phyloP scores from a whole-genome alignment of 2,797 vertebrate genomes.

The Paramormyrops hopkinsi region DNA sequence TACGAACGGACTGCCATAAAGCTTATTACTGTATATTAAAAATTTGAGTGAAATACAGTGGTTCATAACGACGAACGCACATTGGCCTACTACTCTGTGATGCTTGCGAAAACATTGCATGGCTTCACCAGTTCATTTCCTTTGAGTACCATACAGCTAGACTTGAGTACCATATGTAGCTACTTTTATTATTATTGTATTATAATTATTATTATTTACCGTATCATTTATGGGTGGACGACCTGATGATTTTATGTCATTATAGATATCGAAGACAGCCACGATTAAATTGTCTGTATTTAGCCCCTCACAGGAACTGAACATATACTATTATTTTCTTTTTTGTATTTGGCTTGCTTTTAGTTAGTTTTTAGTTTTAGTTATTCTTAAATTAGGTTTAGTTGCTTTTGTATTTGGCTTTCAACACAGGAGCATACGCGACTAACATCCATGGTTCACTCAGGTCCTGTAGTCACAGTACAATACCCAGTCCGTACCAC shows the following conservation, averaged over 20 bases:
- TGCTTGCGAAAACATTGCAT: background rate
- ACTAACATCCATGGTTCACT: background rate
- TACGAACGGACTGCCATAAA: background rate
- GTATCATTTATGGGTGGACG: background rate
- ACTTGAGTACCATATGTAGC: background rate
- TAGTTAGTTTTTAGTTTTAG: background rate
- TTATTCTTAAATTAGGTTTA: background rate
- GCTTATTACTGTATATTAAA: background rate
- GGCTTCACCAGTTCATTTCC: background rate
- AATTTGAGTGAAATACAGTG: background rate
- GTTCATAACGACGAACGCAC: background rate
- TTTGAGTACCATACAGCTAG: background rate
- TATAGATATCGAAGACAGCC: background rate
- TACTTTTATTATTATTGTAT: background rate
- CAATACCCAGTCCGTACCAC: background rate
- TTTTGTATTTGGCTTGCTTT: background rate
- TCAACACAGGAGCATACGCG: background rate
- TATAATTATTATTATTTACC: background rate
- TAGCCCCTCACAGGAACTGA: background rate
- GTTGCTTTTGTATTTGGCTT: background rate
- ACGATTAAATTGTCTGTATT: background rate
- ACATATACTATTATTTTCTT: background rate
- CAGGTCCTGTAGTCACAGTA: background rate
- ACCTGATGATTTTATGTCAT: background rate
- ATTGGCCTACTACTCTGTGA: background rate